Base-by-base conservation (phyloP, 2,888 invertebrate genomes). In the Patella ulyssiponensis region DNA sequence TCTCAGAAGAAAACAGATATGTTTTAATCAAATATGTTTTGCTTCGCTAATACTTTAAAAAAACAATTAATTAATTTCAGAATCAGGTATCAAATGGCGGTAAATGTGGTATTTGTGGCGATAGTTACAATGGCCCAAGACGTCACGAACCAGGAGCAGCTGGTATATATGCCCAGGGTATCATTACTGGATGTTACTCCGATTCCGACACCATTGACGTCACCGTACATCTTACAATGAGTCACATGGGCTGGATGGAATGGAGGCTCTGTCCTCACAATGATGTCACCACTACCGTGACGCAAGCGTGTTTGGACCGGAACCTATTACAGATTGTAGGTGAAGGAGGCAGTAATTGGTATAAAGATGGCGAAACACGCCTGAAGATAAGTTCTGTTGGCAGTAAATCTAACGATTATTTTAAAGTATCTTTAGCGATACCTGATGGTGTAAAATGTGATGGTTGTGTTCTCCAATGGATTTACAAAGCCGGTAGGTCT, bases 31-130 rank as follows among this genome's bases (percentile, higher is more conserved):
- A 7, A 44, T 44, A 44, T 9, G 44, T 44, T 44, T 44, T 44
- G 7, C 44, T 44, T 44, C 44, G 0, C 9, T 44, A 44, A 44
- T 44, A 44, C 9, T 44, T 44, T 44, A 44, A 7, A 44, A 9
- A 7, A 44, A 9, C 9, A 44, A 44, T 44, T 44, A 7, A 9
- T 44, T 33, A 5, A 33, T 58, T 58, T 17, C 20, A 64, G 64
- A 64, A 20, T 3, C 64, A 64, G 23, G 11, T 64, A 20, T 20
- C 64, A 11, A 64, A 64, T 23, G 64, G 64, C 12, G 64, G 64
- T 23, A 64, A 64, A 64, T 64, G 64, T 64, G 64, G 64, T 20
- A 23, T 64, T 64, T 64, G 64, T 64, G 64, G 64, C 4, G 64
- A 64, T 23, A 64, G 23, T 64, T 23, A 23, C 64, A 64, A 23